Base-by-base conservation (phyloP, 1,140 invertebrate genomes). In the Habropoda laboriosa region DNA sequence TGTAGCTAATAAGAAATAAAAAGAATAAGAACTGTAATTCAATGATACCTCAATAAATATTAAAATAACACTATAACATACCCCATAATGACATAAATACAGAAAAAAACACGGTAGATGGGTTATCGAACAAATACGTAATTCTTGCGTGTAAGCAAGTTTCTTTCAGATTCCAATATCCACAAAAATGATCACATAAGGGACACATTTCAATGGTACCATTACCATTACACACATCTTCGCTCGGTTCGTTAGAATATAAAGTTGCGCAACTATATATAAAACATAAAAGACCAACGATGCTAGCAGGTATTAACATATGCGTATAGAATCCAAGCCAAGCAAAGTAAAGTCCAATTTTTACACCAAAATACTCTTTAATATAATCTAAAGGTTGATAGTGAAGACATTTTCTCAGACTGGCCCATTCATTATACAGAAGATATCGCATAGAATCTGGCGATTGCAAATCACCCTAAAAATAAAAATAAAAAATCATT, bases 41-140 rank as follows among this genome's bases (percentile, higher is more conserved):
- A 45, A 8, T 24, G 12, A 24, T 32, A 60, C 24, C 32, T 47
- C 8, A 66, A 38, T 27, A 47, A 10, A 4, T 53, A 24, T 7
- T 1, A 10, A 16, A 35, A 21, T 13, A 49, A 42, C 53, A 61
- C 2, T 61, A 74, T 71, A 45, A 73, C 70, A 18, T 94, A 95
- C 97, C 97, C 97, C 98, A 99, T 90, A 99, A 96, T 47, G 98
- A 98, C 98, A 99, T 99, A 89, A 99, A 97, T 57, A 98, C 95
- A 42, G 99, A 97, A 93, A 99, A 99, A 89, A 98, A 95, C 1
- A 99, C 96, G 0, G 98, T 99, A 13, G 96, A 97, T 7, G 96
- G 94, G 94, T 99, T 99, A 89, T 99, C 99, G 90, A 99, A 98
- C 40, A 99, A 94, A 90, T 99, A 99, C 0, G 98, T 98, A 18